Evolutionary conservation across 2,888 invertebrate species (phyloP).

Genomic region (Parnassius smintheus): DNA sequence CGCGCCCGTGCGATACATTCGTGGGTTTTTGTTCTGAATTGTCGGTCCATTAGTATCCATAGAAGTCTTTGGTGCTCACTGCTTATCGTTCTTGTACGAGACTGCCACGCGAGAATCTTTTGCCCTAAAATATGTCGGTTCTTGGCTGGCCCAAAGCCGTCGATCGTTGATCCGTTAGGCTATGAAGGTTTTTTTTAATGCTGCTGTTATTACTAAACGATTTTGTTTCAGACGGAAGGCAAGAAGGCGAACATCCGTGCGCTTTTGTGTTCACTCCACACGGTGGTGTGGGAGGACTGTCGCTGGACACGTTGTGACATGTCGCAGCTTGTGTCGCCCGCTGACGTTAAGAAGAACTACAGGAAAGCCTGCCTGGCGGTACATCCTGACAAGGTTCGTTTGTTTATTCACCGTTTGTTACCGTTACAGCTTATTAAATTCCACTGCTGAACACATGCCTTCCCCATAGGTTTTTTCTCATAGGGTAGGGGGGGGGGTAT

Average conservation of each 20-base stretch:
- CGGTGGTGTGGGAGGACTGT: constrained; percentile 95
- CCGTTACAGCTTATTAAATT: too few relatives aligned
- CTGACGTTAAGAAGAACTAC: constrained; percentile 97
- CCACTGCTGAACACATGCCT: too few relatives aligned
- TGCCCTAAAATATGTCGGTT: too few relatives aligned
- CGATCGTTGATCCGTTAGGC: not conserved
- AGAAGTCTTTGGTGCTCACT: too few relatives aligned
- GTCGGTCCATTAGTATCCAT: too few relatives aligned
- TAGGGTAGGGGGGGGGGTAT: too few relatives aligned
- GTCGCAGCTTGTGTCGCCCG: constrained; percentile 94
- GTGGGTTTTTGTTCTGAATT: too few relatives aligned
- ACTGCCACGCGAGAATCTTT: too few relatives aligned
- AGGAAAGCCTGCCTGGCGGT: constrained; percentile 97
- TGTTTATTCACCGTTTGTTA: not conserved
- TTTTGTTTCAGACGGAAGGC: constrained; percentile 88
- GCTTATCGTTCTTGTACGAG: too few relatives aligned
- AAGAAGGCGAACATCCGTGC: constrained; percentile 98
- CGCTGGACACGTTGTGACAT: constrained; percentile 97
- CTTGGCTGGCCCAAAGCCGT: too few relatives aligned
- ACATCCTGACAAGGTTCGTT: constrained; percentile 97
- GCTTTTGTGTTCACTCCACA: constrained; percentile 95
- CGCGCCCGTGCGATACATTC: too few relatives aligned
- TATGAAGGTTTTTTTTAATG: not conserved
- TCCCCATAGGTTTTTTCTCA: too few relatives aligned
- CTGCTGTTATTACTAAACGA: not conserved